Evolutionary conservation across 35 echinoderm and acorn worm species (phyloP).

Genomic region (Chiridota heheva): DNA sequence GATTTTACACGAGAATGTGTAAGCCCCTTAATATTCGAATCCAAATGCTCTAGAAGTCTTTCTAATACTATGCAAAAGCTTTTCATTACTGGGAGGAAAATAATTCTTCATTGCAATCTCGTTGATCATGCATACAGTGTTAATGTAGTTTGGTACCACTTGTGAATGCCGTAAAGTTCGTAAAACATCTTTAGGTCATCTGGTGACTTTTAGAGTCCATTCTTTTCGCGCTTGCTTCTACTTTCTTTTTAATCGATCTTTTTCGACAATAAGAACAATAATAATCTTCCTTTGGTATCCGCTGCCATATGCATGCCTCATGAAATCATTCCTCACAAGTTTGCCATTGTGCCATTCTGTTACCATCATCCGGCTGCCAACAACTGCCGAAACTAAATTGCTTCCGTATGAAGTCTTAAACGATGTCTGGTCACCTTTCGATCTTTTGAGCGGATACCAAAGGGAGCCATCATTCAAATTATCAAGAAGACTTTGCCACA

Average conservation of each 20-base stretch:
- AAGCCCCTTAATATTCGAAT: too few relatives aligned
- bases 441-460: background rate
- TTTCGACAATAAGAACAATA: background rate
- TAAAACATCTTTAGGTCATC: background rate
- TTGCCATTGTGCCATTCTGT: background rate
- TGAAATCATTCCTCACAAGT: constrained; percentile 33
- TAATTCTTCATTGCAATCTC: background rate
- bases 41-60: too few relatives aligned
- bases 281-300: constrained; percentile 5
- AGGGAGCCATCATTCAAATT: background rate
- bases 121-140: constrained; percentile 2
- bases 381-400: constrained; percentile 19
- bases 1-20: too few relatives aligned
- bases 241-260: background rate
- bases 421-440: background rate
- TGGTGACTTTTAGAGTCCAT: background rate
- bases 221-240: constrained; percentile 4
- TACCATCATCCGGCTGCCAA: constrained; percentile 16
- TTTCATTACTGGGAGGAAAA: background rate
- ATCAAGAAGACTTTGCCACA: constrained; percentile 1
- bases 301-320: constrained; percentile 9
- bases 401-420: background rate
- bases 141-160: background rate
- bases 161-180: constrained; percentile 1
- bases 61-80: too few relatives aligned